Evolutionary conservation across 2,888 invertebrate genomes (phyloP).

Genomic region (Hermaeophaga mercurialis): DNA sequence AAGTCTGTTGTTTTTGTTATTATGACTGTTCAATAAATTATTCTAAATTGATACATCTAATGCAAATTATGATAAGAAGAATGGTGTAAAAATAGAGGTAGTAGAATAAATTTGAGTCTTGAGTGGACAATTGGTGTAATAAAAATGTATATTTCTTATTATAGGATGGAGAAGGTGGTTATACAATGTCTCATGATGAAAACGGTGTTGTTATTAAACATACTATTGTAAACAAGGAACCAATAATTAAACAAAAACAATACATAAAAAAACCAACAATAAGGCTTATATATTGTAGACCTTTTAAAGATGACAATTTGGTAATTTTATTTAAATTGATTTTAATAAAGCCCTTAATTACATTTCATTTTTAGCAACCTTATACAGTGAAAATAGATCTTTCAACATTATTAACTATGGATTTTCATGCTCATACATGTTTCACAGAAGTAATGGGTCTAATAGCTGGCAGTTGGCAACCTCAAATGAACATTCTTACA

Average conservation of each 20-base stretch:
- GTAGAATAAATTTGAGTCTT: no score
- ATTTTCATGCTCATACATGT: constrained; percentile 72
- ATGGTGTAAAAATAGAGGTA: no score
- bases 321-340: constrained; percentile 56
- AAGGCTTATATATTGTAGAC: constrained; percentile 65
- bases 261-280: constrained; percentile 58
- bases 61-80: no score
- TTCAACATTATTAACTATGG: constrained; percentile 68
- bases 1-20: no score
- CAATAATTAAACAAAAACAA: constrained; percentile 53
- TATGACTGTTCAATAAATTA: no score
- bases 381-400: constrained; percentile 64
- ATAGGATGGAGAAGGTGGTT: constrained; percentile 67
- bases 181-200: constrained; percentile 68
- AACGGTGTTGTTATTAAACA: constrained; percentile 63
- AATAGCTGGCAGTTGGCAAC: constrained; percentile 64
- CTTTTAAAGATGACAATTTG: constrained; percentile 63
- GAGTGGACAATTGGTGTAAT: no score
- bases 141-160: no score
- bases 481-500: constrained; percentile 52
- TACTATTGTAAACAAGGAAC: constrained; percentile 55
- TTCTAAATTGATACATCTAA: no score
- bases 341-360: neutral
- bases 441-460: constrained; percentile 78
- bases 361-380: constrained; percentile 62